Conservation (phyloP, 1,140 invertebrate species). For the Drosophila lini region DNA sequence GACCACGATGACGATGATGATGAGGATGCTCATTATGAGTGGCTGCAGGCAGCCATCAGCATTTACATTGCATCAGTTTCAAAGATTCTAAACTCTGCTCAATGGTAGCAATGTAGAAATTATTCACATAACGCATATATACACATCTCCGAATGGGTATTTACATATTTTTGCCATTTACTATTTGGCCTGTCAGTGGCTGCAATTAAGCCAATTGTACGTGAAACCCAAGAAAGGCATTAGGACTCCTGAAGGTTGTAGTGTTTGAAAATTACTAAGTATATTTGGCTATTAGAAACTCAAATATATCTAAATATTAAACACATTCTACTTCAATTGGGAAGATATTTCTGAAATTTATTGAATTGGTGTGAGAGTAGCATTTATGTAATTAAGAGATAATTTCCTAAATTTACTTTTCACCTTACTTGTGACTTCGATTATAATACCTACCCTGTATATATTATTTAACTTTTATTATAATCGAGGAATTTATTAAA, state of each 20-base stretch:
- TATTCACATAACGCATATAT: conserved; percentile 9
- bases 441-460: not conserved
- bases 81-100: conserved; percentile 10
- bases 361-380: not conserved
- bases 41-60: conserved; percentile 36
- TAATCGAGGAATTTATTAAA: not conserved
- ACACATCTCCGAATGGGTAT: conserved; percentile 8
- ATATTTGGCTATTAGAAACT: not conserved
- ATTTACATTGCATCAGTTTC: conserved; percentile 25
- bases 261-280: not conserved
- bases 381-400: not conserved
- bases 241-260: not conserved
- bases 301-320: not conserved
- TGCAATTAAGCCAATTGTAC: conserved; percentile 43
- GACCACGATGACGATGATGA: not conserved
- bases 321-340: not conserved
- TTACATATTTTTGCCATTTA: conserved; percentile 37
- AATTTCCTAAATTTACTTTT: not conserved
- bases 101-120: not conserved
- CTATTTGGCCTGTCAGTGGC: conserved; percentile 40
- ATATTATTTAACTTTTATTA: too few relatives aligned
- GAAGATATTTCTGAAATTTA: not conserved
- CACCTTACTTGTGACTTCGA: not conserved
- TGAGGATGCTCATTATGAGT: conserved; percentile 17
- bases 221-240: conserved; percentile 14